Percentiles rank a stretch among this genome's conserved stretches.
These are phyloP conservation scores for Orbicella faveolata DNA, from an alignment of 64 coral and sea anemone genomes.

Conservation along the genomic window DNA sequence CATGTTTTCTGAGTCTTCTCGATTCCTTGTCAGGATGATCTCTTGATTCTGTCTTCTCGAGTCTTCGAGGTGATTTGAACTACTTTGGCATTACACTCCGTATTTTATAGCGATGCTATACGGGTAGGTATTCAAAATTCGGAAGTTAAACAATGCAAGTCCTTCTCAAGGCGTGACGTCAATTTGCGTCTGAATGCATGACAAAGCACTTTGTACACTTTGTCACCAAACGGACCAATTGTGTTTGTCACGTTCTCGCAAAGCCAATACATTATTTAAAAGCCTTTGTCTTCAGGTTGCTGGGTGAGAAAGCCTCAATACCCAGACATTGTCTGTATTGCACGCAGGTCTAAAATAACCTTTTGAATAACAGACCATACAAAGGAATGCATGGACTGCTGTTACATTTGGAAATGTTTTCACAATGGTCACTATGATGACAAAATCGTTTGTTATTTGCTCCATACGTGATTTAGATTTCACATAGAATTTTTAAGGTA, in stretches of 20 bases:
- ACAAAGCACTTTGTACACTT: background rate
- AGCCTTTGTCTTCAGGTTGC: too few relatives aligned
- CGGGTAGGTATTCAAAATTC: background rate
- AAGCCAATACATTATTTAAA: background rate
- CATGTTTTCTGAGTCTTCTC: background rate
- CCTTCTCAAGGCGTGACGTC: background rate
- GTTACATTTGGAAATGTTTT: too few relatives aligned
- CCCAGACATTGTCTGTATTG: background rate
- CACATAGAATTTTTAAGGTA: too few relatives aligned
- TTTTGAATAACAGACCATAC: too few relatives aligned
- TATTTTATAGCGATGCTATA: constrained; percentile 8
- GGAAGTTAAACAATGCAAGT: background rate
- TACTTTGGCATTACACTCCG: background rate
- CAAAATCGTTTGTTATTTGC: too few relatives aligned
- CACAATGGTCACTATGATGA: too few relatives aligned
- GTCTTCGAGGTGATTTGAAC: constrained; percentile 4
- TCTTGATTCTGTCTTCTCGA: background rate
- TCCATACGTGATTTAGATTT: too few relatives aligned
- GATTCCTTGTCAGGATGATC: background rate
- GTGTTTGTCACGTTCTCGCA: background rate
- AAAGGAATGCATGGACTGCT: too few relatives aligned
- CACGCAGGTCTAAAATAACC: background rate
- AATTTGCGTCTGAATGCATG: background rate
- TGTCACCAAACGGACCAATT: background rate
- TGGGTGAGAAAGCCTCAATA: background rate